Percentiles rank a stretch among this genome's conserved stretches.
These are phyloP conservation scores for Trachops cirrhosus DNA, from an alignment of 2,797 vertebrate species.

Conservation along the genomic window DNA sequence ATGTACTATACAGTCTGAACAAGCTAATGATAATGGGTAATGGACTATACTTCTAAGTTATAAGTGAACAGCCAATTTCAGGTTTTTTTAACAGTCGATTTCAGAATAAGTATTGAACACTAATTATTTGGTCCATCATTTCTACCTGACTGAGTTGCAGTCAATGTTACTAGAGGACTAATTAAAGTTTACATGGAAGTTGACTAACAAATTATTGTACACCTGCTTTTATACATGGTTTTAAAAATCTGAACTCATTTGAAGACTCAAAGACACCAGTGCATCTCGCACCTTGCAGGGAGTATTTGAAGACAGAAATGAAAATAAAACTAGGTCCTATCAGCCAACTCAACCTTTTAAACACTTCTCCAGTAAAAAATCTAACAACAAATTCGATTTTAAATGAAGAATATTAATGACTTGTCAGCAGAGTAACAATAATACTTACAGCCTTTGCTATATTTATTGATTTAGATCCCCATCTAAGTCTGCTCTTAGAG, in stretches of 20 bases:
- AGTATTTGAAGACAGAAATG: background rate
- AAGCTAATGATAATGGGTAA: background rate
- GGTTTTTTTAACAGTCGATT: background rate
- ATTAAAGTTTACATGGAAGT: background rate
- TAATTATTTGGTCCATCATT: background rate
- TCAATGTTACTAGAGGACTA: background rate
- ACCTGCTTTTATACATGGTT: background rate
- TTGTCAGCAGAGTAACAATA: background rate
- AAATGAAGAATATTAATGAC: background rate
- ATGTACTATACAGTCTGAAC: accelerated
- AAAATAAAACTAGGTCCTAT: background rate
- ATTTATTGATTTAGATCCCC: background rate
- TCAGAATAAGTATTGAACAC: background rate
- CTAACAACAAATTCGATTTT: background rate
- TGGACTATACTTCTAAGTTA: accelerated
- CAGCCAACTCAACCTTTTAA: background rate
- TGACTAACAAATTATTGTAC: background rate
- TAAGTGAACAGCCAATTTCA: background rate
- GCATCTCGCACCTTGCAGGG: background rate
- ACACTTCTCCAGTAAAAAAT: background rate
- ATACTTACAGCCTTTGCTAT: slow-evolving; percentile 1
- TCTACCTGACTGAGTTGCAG: background rate
- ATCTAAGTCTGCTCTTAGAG: slow-evolving; percentile 25
- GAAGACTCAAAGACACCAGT: background rate
- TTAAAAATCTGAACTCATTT: background rate